phyloP scores from a whole-genome alignment of 1,140 invertebrate species.

The Samia ricini region DNA sequence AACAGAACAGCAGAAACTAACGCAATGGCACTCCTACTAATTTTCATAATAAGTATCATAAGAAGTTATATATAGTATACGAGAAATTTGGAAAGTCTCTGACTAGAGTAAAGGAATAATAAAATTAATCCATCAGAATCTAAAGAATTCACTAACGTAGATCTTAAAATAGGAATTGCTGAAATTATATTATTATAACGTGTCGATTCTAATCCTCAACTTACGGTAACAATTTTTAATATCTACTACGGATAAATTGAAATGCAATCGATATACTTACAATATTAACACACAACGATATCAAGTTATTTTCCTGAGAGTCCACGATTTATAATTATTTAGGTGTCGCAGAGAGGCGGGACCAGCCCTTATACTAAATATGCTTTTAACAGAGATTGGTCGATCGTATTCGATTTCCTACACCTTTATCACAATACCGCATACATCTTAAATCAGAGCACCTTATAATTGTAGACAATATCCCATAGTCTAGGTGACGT shows the following conservation, averaged over 20 bases:
- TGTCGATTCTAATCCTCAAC: constrained; percentile 8
- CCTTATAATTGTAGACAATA: constrained; percentile 76
- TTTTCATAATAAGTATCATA: too few species aligned
- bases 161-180: constrained; percentile 11
- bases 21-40: background rate
- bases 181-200: background rate
- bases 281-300: constrained; percentile 21
- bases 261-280: constrained; percentile 55
- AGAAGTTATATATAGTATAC: background rate
- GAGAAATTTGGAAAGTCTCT: background rate
- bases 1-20: background rate
- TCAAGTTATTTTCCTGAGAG: constrained; percentile 8
- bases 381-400: constrained; percentile 64
- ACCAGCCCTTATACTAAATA: constrained; percentile 60
- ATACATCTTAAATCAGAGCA: constrained; percentile 74
- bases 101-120: constrained; percentile 29
- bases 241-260: constrained; percentile 47
- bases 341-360: constrained; percentile 45
- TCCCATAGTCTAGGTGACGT: constrained; percentile 53
- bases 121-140: constrained; percentile 14
- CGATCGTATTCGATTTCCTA: constrained; percentile 58
- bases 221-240: constrained; percentile 56
- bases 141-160: background rate
- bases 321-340: constrained; percentile 8
- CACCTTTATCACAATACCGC: constrained; percentile 68